Conservation (phyloP, 1,140 invertebrate species). For the Macrobrachium nipponense region DNA sequence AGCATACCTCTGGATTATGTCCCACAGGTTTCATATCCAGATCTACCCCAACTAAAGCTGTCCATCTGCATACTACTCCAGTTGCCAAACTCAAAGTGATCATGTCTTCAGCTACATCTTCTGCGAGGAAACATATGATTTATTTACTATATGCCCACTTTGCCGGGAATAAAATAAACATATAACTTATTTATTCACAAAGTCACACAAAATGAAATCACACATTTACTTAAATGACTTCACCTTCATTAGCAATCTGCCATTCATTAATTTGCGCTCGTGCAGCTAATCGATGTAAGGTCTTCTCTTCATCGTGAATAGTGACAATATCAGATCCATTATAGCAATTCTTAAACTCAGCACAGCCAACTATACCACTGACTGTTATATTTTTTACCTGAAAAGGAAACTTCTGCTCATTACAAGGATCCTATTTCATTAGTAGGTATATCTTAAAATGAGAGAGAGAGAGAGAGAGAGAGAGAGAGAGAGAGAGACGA, state of each 20-base stretch:
- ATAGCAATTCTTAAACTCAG: background rate
- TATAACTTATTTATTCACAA: background rate
- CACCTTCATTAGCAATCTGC: constrained; percentile 37
- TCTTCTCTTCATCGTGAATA: constrained; percentile 29
- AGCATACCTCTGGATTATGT: too few relatives aligned
- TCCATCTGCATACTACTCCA: constrained; percentile 26
- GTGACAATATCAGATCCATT: background rate
- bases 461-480: too few relatives aligned
- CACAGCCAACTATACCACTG: background rate
- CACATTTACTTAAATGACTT: background rate
- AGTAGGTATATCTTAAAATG: too few relatives aligned
- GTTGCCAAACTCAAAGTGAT: constrained; percentile 26
- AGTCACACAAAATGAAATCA: background rate
- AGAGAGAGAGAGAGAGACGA: too few relatives aligned
- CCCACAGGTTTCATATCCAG: constrained; percentile 22
- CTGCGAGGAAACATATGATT: background rate
- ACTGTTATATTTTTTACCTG: constrained; percentile 30
- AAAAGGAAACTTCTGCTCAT: background rate
- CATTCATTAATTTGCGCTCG: constrained; percentile 43
- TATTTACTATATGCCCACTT: background rate
- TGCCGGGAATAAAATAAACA: background rate
- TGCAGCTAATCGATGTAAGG: constrained; percentile 35
- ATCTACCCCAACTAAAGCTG: constrained; percentile 41
- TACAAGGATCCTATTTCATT: background rate
- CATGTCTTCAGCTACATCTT: constrained; percentile 40